Conservation (phyloP, 1,140 invertebrate species). For the Calycopis cecrops region DNA sequence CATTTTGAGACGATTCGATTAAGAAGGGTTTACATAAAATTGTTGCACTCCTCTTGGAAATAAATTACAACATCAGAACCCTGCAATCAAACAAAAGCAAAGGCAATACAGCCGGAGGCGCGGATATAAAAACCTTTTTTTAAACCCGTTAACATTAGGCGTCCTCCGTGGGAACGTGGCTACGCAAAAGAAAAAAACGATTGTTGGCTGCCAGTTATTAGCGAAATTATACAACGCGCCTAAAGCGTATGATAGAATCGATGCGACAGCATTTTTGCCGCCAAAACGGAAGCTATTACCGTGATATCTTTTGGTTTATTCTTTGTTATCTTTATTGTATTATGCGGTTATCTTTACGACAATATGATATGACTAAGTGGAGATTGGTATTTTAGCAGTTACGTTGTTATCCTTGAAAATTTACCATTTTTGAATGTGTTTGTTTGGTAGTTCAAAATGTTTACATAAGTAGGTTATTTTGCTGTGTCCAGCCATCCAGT, state of each 20-base stretch:
- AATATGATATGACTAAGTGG: too few species aligned
- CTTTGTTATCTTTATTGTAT: too few species aligned
- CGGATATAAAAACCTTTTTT: slow-evolving; percentile 45
- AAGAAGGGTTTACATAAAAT: slow-evolving; percentile 38
- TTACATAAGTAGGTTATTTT: too few species aligned
- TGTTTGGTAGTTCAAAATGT: too few species aligned
- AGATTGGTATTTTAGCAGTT: too few species aligned
- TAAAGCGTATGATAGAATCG: background rate
- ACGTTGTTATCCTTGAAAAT: too few species aligned
- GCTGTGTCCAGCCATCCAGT: too few species aligned
- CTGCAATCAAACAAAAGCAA: slow-evolving; percentile 37
- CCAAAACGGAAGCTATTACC: too few species aligned
- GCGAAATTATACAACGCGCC: slow-evolving; percentile 12
- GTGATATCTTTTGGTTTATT: too few species aligned
- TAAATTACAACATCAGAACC: slow-evolving; percentile 46
- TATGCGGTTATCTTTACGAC: too few species aligned
- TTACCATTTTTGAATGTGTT: too few species aligned
- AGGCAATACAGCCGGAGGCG: slow-evolving; percentile 49
- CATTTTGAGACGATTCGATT: slow-evolving; percentile 2
- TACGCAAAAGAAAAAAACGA: slow-evolving; percentile 37
- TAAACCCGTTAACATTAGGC: slow-evolving; percentile 34
- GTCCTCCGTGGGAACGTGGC: slow-evolving; percentile 56
- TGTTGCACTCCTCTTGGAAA: slow-evolving; percentile 50
- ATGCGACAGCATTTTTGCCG: too few species aligned
- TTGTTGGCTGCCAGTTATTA: slow-evolving; percentile 38